Evolutionary conservation across 2,113 vertebrate species (phyloP), one percentile per base, ranked within the genome.

Genomic region (Benitochromis conjunctus): DNA sequence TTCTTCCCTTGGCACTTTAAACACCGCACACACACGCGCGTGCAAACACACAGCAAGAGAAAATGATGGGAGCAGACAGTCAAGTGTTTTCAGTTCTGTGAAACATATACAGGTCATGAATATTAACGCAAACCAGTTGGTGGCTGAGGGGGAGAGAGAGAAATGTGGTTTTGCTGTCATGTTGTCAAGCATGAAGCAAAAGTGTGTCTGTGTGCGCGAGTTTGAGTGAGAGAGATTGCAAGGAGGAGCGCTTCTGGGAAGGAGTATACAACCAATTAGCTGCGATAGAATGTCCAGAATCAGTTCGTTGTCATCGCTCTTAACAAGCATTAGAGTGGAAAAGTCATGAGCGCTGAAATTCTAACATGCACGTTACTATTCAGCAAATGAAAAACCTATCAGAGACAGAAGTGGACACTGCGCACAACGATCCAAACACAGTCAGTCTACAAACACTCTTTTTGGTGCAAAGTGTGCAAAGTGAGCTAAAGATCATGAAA

Each of bases 41-140:
- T 56, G 56, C 38, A 83, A 81, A 89, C 81, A 46, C 81, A 79
- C 11, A 71, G 87, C 18, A 6, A 83, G 55, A 43, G 69, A 84
- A 86, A 88, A 78, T 87, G 89, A 88, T 87, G 89, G 80, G 87
- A 94, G 93, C 92, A 92, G 89, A 93, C 90, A 91, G 89, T 90
- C 86, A 90, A 93, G 90, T 93, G 92, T 93, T 92, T 93, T 86
- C 60, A 92, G 83, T 84, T 91, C 84, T 89, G 86, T 86, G 90
- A 89, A 93, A 92, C 92, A 91, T 90, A 91, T 77, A 92, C 88
- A 90, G 90, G 90, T 93, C 91, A 93, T 92, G 89, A 94, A 93
- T 94, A 93, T 93, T 92, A 94, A 94, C 86, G 77, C 79, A 86
- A 90, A 84, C 16, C 89, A 93, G 91, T 88, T 86, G 90, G 89